phyloP scores from a whole-genome alignment of 2,797 vertebrate species.

The Anomalospiza imberbis region DNA sequence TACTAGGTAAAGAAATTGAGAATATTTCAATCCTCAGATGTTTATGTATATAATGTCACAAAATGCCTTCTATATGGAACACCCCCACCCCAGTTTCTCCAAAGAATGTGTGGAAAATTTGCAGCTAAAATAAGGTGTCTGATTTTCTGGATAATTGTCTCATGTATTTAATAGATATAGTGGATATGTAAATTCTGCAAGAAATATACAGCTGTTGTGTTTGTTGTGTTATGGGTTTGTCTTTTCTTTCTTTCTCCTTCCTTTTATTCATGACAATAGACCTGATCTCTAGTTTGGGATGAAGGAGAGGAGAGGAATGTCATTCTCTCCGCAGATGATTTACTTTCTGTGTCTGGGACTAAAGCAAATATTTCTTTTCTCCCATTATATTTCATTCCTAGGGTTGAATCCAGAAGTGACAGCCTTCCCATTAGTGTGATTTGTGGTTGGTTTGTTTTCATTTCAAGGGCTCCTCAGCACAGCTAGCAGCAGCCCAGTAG shows the following conservation, averaged over 20 bases:
- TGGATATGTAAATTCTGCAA: background rate
- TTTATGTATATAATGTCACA: background rate
- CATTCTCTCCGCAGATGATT: background rate
- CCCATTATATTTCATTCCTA: slow-evolving; percentile 10
- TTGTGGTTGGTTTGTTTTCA: background rate
- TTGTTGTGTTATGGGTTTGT: background rate
- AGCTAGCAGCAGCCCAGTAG: background rate
- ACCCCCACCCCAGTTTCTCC: background rate
- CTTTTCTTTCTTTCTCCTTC: background rate
- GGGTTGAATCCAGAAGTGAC: slow-evolving; percentile 14
- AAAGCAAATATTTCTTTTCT: slow-evolving; percentile 36
- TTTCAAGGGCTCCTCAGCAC: background rate
- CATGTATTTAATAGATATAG: background rate
- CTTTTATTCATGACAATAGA: background rate
- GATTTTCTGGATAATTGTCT: background rate
- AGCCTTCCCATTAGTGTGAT: slow-evolving; percentile 18
- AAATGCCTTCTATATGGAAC: background rate
- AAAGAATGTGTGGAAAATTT: background rate
- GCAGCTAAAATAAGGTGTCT: background rate
- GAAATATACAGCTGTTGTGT: background rate
- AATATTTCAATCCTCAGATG: background rate
- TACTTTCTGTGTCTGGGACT: background rate
- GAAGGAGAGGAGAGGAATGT: background rate
- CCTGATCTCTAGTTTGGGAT: background rate
- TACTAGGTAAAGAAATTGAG: background rate